phyloP scores from a whole-genome alignment of 2,113 vertebrate species.

The Abramis brama region DNA sequence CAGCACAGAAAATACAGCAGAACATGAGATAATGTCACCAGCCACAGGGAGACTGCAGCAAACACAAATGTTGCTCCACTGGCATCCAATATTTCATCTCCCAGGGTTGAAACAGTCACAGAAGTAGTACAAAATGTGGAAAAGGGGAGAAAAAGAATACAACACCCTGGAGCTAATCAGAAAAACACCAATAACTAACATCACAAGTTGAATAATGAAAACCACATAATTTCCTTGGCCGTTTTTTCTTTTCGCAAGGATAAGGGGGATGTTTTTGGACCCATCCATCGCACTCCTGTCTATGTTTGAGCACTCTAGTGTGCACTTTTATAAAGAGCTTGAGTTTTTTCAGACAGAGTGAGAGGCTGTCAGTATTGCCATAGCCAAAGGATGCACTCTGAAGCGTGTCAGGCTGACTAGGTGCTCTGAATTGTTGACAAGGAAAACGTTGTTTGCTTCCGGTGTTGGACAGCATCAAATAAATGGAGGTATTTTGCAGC shows the following conservation, averaged over 20 bases:
- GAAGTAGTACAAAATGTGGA: constrained; percentile 6
- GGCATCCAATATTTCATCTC: constrained; percentile 52
- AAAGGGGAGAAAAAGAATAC: constrained; percentile 20
- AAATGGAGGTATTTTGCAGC: constrained; percentile 29
- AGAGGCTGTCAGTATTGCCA: constrained; percentile 39
- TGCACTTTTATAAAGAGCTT: constrained; percentile 27
- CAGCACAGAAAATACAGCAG: neutral
- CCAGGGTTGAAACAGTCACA: constrained; percentile 30
- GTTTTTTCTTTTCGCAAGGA: neutral
- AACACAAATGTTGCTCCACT: constrained; percentile 42
- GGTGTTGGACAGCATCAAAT: constrained; percentile 32
- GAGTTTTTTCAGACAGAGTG: constrained; percentile 23
- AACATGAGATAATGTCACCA: constrained; percentile 38
- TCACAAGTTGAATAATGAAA: constrained; percentile 28
- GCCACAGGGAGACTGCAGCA: constrained; percentile 22
- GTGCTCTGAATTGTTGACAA: constrained; percentile 57
- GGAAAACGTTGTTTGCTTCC: constrained; percentile 59
- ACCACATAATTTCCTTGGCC: neutral
- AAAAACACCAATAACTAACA: constrained; percentile 21
- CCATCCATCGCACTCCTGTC: neutral
- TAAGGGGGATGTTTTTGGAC: constrained; percentile 7
- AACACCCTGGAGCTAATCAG: neutral
- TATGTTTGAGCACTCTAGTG: constrained; percentile 7
- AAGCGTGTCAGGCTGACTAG: constrained; percentile 55
- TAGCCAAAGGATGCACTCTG: constrained; percentile 58